Base-by-base conservation (phyloP, 2,797 vertebrate genomes). In the Corythornis leucogaster region DNA sequence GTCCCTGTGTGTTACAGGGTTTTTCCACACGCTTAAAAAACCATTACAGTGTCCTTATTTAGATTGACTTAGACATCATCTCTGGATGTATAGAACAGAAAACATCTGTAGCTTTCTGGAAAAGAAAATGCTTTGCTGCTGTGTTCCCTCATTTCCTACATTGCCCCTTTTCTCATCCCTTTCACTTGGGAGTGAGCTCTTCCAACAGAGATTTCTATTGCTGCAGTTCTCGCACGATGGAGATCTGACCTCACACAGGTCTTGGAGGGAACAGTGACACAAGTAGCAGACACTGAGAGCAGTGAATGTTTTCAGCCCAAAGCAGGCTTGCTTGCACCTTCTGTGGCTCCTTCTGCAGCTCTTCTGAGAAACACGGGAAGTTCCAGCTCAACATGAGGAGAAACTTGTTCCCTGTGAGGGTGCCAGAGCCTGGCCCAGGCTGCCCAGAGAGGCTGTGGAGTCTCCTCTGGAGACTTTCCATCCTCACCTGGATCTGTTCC, bases 161-260 rank as follows among this genome's bases (percentile, higher is more conserved):
- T 21, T 42, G 14, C 46, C n/a, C 54, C 16, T 54, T 53, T 70
- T 11, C 51, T 73, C 73, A 25, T 38, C 87, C 67, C 59, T 73
- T 55, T 73, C 31, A 6, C 57, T 61, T 15, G 66, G 70, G 15
- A 12, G 1, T 22, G 19, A 78, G 66, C 70, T 84, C 28, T 74
- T 68, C 35, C 42, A 30, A 6, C 17, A 4, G 50, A 26, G 38
- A 15, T 40, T 30, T 46, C 2, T 13, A 2, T 50, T 42, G 15
- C 50, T 48, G 24, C 64, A 35, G 30, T 6, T 25, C 26, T 35
- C 4, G 3, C 2, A 3, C 3, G 0, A 4, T 22, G 55, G 70
- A 30, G 55, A 8, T 19, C 64, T 1, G 0, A 18, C 19, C 43
- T 43, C 53, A 28, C 25, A 15, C 31, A 16, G 33, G 22, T 35